Percentiles rank a stretch among this genome's conserved stretches.
Evolutionary conservation across 1,140 invertebrate species (phyloP).

Genomic region (Laupala kohalensis): DNA sequence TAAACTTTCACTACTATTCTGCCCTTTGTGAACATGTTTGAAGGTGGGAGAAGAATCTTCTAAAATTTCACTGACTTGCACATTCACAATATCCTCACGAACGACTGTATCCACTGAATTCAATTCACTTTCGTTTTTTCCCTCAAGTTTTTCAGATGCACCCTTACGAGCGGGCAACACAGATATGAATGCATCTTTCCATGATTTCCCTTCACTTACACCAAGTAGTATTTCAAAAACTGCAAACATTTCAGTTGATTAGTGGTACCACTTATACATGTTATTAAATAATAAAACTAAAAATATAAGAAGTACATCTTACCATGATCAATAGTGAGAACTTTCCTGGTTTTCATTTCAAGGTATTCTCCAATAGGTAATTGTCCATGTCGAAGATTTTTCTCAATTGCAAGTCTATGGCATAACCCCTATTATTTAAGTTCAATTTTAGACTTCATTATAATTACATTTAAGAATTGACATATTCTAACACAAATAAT

Average conservation of each 20-base stretch:
- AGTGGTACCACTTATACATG: neutral
- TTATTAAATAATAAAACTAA: neutral
- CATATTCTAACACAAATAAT: neutral
- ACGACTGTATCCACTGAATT: too few species aligned
- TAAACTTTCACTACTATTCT: too few species aligned
- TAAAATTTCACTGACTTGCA: too few species aligned
- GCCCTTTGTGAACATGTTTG: too few species aligned
- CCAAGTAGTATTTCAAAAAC: constrained; percentile 10
- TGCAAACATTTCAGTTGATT: neutral
- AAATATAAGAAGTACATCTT: constrained; percentile 19
- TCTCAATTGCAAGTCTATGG: constrained; percentile 61
- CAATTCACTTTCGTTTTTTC: too few species aligned
- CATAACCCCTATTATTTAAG: constrained; percentile 60
- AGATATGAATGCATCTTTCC: constrained; percentile 10
- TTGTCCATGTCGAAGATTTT: constrained; percentile 67
- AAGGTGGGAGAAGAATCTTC: too few species aligned
- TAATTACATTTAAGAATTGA: neutral
- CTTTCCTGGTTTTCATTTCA: constrained; percentile 84
- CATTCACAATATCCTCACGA: too few species aligned
- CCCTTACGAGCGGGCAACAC: constrained; percentile 8
- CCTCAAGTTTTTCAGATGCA: too few species aligned
- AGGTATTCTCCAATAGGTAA: constrained; percentile 84
- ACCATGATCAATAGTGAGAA: constrained; percentile 94
- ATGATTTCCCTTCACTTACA: constrained; percentile 6
- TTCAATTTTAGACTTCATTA: too few species aligned